These are phyloP conservation scores for Archegozetes longisetosus DNA, from an alignment of 1,140 invertebrate species.

Conservation along the genomic window DNA sequence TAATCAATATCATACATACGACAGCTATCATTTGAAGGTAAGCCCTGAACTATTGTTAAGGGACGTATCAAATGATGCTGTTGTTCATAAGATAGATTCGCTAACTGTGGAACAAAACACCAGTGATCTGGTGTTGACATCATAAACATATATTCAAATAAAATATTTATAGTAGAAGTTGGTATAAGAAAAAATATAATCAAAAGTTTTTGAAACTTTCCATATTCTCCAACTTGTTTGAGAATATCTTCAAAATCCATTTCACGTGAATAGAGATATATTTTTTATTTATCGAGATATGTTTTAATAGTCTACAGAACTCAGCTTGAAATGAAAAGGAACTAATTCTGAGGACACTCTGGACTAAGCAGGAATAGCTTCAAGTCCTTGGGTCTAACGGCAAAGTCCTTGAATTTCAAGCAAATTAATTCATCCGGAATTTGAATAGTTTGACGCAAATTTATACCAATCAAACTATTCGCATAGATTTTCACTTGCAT, in stretches of 20 bases:
- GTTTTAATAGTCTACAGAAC: too few species aligned
- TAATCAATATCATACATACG: slow-evolving; percentile 22
- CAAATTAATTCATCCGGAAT: too few species aligned
- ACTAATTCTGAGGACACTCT: too few species aligned
- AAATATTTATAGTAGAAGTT: slow-evolving; percentile 16
- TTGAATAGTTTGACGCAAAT: too few species aligned
- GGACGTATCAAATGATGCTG: slow-evolving; percentile 14
- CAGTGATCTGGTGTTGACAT: slow-evolving; percentile 37
- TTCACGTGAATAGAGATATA: too few species aligned
- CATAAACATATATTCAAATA: slow-evolving; percentile 34
- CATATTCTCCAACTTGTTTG: slow-evolving; percentile 39
- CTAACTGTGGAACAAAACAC: slow-evolving; percentile 35
- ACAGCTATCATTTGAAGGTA: slow-evolving; percentile 17
- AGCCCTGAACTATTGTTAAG: background rate
- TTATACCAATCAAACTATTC: too few species aligned
- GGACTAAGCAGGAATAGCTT: too few species aligned
- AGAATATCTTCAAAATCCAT: slow-evolving; percentile 42
- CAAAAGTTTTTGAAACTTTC: slow-evolving; percentile 35
- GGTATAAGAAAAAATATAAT: slow-evolving; percentile 17
- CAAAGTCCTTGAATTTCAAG: too few species aligned
- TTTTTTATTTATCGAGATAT: too few species aligned
- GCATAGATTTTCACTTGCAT: too few species aligned
- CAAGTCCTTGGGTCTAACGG: too few species aligned
- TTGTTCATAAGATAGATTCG: slow-evolving; percentile 31
- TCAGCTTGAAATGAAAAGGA: too few species aligned